Evolutionary conservation across 1,140 invertebrate species (phyloP).

Genomic region (Pteromalus puparum): DNA sequence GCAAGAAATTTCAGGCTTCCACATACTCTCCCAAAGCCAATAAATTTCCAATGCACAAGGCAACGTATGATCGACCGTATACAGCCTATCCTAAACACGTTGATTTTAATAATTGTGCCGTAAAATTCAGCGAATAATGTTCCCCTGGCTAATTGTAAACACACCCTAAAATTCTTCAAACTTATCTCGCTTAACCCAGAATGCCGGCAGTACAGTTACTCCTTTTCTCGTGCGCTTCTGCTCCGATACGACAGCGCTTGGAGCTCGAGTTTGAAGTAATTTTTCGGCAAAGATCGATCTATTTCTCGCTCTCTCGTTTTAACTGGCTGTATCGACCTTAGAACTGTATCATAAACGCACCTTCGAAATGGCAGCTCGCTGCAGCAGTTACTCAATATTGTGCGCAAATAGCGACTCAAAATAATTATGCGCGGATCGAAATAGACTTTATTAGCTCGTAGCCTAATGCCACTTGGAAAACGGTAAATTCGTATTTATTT

Average conservation of each 20-base stretch:
- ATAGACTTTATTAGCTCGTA: conserved; percentile 28
- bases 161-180: conserved; percentile 36
- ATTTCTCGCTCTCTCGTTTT: not conserved
- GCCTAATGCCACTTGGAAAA: not conserved
- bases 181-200: not conserved
- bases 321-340: not conserved
- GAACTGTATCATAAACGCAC: not conserved
- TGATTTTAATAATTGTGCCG: conserved; percentile 32
- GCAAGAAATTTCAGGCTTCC: not conserved
- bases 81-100: not conserved
- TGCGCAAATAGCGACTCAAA: conserved; percentile 14
- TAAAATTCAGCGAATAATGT: conserved; percentile 12
- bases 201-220: not conserved
- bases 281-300: not conserved
- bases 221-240: not conserved
- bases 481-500: not conserved
- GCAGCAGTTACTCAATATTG: conserved; percentile 29
- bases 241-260: too few relatives aligned
- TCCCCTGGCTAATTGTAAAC: conserved; percentile 18
- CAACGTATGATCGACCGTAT: conserved; percentile 6
- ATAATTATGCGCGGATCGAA: conserved; percentile 34
- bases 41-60: not conserved
- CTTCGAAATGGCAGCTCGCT: not conserved
- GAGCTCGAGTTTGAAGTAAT: too few relatives aligned
- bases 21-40: not conserved